phyloP scores from a whole-genome alignment of 2,888 invertebrate genomes.

The Coelinius sp. region DNA sequence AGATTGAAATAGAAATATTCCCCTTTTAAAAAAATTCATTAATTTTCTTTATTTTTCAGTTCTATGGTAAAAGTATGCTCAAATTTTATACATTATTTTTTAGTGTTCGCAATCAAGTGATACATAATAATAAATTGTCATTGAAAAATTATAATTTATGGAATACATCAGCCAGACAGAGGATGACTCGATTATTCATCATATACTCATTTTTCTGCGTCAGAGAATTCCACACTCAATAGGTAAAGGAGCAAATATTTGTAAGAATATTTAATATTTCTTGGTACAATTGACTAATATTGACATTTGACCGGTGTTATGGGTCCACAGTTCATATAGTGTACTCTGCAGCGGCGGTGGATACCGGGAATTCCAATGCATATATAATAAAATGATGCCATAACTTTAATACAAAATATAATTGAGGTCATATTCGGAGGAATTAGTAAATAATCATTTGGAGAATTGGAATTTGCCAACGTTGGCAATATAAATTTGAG shows the following conservation, averaged over 20 bases:
- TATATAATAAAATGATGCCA: not conserved
- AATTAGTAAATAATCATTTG: not conserved
- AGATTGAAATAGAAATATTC: too few species aligned
- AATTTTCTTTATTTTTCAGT: too few species aligned
- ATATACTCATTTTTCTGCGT: not conserved
- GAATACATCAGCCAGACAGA: too few species aligned
- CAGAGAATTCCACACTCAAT: not conserved
- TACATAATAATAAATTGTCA: too few species aligned
- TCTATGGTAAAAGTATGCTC: too few species aligned
- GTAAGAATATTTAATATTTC: not conserved
- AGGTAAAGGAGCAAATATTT: not conserved
- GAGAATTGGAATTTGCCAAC: not conserved
- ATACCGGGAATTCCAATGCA: not conserved
- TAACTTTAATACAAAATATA: not conserved
- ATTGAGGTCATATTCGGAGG: conserved; percentile 3
- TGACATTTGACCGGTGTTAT: not conserved
- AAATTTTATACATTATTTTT: too few species aligned
- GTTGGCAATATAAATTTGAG: not conserved
- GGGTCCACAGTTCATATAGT: not conserved
- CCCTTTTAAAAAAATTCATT: too few species aligned
- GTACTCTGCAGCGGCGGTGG: too few species aligned
- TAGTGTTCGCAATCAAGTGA: too few species aligned
- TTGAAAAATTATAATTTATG: too few species aligned
- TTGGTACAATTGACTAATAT: not conserved
- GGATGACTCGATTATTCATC: too few species aligned